A percentile compares a stretch with the other conserved stretches of the same genome.
These are phyloP conservation scores for Oxygymnocypris stewartii DNA, from an alignment of 2,113 vertebrate genomes.

Conservation along the genomic window DNA sequence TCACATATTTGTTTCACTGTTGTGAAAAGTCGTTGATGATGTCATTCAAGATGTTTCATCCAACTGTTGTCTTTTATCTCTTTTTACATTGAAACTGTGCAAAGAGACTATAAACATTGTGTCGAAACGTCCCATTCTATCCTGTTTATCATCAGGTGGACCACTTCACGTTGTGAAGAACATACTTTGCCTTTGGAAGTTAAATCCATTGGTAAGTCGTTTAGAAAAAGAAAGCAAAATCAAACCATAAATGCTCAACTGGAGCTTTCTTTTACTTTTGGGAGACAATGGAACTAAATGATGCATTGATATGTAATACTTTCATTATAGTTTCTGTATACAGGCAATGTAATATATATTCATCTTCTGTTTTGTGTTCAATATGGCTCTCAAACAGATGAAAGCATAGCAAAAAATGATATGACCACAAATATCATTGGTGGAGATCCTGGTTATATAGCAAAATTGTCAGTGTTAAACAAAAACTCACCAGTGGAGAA, in stretches of 20 bases:
- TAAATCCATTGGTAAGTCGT: background rate
- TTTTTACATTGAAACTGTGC: background rate
- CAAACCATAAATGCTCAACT: background rate
- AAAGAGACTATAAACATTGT: constrained; percentile 30
- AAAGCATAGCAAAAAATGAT: constrained; percentile 27
- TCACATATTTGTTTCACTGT: background rate
- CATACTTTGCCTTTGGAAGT: rapidly evolving
- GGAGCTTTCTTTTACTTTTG: background rate
- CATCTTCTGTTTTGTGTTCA: background rate
- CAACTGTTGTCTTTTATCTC: background rate
- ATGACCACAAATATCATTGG: constrained; percentile 74
- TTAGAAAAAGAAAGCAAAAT: background rate
- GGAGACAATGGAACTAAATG: background rate
- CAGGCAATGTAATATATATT: background rate
- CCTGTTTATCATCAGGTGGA: constrained; percentile 31
- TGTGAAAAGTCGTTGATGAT: background rate
- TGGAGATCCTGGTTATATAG: constrained; percentile 69
- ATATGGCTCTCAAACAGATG: constrained; percentile 51
- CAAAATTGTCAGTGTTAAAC: constrained; percentile 74
- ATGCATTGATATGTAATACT: background rate
- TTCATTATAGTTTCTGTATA: background rate
- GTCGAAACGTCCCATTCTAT: constrained; percentile 21
- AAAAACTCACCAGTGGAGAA: constrained; percentile 80
- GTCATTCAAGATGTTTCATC: background rate
- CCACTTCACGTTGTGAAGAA: background rate